These are phyloP conservation scores for Oryzias sinensis DNA, from an alignment of 2,797 vertebrate species.

Conservation along the genomic window DNA sequence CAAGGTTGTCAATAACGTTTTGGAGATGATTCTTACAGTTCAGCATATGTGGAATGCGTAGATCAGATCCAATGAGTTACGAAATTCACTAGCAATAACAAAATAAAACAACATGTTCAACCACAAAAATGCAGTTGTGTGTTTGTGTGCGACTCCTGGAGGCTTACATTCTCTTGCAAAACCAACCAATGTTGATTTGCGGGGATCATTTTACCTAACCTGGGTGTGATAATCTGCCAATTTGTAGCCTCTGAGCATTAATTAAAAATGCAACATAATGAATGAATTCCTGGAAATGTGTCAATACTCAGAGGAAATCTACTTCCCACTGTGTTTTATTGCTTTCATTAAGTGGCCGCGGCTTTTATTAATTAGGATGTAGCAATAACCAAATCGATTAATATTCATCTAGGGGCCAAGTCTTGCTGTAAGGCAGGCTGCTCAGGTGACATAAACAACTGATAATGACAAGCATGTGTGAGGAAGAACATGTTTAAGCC, in stretches of 20 bases:
- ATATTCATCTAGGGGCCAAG: constrained; percentile 25
- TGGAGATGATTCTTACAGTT: no score
- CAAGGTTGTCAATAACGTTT: background rate
- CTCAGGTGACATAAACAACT: constrained; percentile 15
- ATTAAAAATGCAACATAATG: constrained; percentile 35
- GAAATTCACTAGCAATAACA: no score
- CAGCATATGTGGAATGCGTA: background rate
- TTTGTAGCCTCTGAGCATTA: constrained; percentile 29
- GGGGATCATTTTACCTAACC: constrained; percentile 41
- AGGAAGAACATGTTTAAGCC: constrained; percentile 8
- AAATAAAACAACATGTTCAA: no score
- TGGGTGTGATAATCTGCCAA: constrained; percentile 22
- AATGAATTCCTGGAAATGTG: constrained; percentile 40
- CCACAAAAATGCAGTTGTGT: background rate
- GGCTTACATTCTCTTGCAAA: constrained; percentile 1
- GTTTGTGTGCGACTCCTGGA: background rate
- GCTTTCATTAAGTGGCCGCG: constrained; percentile 18
- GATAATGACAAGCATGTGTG: constrained; percentile 4
- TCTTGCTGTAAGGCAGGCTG: constrained; percentile 6
- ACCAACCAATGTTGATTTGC: constrained; percentile 30
- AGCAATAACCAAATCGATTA: constrained; percentile 32
- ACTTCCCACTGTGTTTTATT: constrained; percentile 22
- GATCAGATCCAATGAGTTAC: no score
- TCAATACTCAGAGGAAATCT: constrained; percentile 19
- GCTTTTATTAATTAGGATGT: constrained; percentile 15